Evolutionary conservation across 2,888 invertebrate genomes (phyloP).

Genomic region (Acrobasis consociella): DNA sequence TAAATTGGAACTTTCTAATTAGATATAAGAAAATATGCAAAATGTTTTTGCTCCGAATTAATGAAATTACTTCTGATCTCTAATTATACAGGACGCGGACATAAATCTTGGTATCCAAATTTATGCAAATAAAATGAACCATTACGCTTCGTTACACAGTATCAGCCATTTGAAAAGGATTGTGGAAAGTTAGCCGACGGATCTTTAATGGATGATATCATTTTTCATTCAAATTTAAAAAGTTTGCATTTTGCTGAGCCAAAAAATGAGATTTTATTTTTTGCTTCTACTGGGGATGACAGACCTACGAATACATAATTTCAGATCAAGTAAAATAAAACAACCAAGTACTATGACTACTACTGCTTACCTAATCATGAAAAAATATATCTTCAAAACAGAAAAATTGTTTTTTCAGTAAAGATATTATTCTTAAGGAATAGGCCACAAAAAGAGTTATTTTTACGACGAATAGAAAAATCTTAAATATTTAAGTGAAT

Average conservation of each 20-base stretch:
- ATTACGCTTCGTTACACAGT: slow-evolving; percentile 73
- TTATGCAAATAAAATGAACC: slow-evolving; percentile 76
- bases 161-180: slow-evolving; percentile 65
- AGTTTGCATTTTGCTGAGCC: slow-evolving; percentile 34
- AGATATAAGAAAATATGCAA: slow-evolving; percentile 26
- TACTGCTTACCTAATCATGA: neutral
- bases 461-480: too few species aligned
- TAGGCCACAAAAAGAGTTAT: too few species aligned
- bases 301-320: neutral
- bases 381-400: neutral
- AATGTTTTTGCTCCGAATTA: slow-evolving; percentile 31
- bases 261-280: slow-evolving; percentile 18
- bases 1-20: slow-evolving; percentile 22
- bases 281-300: neutral
- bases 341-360: too few species aligned
- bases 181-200: slow-evolving; percentile 56
- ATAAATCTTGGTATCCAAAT: slow-evolving; percentile 69
- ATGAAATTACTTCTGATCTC: slow-evolving; percentile 46
- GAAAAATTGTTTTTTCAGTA: too few species aligned
- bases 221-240: slow-evolving; percentile 50
- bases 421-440: too few species aligned
- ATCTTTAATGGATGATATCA: slow-evolving; percentile 59
- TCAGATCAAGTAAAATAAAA: neutral
- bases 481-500: too few species aligned
- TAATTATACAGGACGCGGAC: slow-evolving; percentile 58